These are phyloP conservation scores for Hyaena hyaena DNA, from an alignment of 2,113 vertebrate species.

Conservation along the genomic window DNA sequence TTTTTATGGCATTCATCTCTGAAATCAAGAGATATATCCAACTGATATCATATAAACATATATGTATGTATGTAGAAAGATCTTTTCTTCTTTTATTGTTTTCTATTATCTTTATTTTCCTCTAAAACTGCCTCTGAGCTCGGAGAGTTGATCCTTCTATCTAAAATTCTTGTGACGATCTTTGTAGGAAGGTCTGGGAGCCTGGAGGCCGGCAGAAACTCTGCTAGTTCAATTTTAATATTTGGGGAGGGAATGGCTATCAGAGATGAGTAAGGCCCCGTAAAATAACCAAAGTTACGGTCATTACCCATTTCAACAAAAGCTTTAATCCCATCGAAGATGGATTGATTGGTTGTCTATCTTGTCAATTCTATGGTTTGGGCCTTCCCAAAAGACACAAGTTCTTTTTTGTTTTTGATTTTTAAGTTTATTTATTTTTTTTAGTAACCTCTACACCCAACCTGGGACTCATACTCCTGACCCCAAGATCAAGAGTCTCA, in stretches of 20 bases:
- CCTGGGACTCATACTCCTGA: neutral
- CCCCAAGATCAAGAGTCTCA: neutral
- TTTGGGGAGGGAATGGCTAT: neutral
- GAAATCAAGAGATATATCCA: neutral
- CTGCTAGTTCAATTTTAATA: neutral
- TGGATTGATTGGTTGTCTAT: neutral
- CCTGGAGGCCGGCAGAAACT: neutral
- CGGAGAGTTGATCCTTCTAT: neutral
- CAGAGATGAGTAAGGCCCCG: neutral
- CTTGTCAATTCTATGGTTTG: neutral
- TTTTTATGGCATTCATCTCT: neutral
- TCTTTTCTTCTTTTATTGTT: neutral
- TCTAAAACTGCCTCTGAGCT: neutral
- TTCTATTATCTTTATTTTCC: neutral
- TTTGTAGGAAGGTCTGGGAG: conserved; percentile 2
- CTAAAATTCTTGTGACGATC: neutral
- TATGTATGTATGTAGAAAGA: neutral
- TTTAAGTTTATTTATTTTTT: neutral
- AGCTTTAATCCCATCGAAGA: neutral
- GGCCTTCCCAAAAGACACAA: neutral
- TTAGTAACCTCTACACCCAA: neutral
- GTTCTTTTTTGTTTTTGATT: neutral
- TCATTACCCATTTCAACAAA: neutral
- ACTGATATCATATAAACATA: neutral
- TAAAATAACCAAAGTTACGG: neutral